These are phyloP conservation scores for Sparidentex hasta DNA, from an alignment of 2,797 vertebrate species.

Conservation along the genomic window DNA sequence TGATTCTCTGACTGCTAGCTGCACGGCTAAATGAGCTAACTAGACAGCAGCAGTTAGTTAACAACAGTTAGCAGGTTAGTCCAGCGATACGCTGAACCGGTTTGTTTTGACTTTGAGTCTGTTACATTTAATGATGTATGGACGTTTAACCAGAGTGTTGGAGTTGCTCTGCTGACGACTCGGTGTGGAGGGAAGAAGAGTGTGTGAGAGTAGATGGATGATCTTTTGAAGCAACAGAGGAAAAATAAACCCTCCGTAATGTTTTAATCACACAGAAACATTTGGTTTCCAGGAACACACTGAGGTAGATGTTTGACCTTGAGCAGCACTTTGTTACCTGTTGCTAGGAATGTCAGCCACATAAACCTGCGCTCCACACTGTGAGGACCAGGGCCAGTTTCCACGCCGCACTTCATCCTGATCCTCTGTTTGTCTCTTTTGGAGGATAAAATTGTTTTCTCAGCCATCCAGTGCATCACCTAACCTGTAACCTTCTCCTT, in stretches of 20 bases:
- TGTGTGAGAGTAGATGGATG: constrained; percentile 2
- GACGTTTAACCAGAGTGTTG: not conserved
- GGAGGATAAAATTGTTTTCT: constrained; percentile 15
- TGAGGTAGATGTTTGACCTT: constrained; percentile 35
- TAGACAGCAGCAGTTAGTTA: too few species aligned
- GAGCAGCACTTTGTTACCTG: constrained; percentile 44
- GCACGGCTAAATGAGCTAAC: too few species aligned
- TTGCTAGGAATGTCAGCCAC: constrained; percentile 38
- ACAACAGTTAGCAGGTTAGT: too few species aligned
- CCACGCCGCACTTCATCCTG: not conserved
- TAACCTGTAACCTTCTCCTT: constrained; percentile 29
- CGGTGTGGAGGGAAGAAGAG: not conserved
- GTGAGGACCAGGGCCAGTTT: constrained; percentile 3
- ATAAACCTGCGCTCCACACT: not conserved
- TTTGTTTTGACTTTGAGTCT: too few species aligned
- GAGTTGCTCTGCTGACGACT: not conserved
- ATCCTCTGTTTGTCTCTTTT: constrained; percentile 10
- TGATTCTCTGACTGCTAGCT: too few species aligned
- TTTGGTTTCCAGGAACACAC: constrained; percentile 18
- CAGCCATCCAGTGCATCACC: constrained; percentile 23
- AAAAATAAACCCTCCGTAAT: not conserved
- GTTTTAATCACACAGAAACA: constrained; percentile 11
- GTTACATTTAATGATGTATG: not conserved
- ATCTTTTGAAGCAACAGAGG: not conserved
- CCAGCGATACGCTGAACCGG: too few species aligned